Percentiles rank a stretch among this genome's conserved stretches.
These are phyloP conservation scores for Pedetes capensis DNA, from an alignment of 2,113 vertebrate genomes.

Conservation along the genomic window DNA sequence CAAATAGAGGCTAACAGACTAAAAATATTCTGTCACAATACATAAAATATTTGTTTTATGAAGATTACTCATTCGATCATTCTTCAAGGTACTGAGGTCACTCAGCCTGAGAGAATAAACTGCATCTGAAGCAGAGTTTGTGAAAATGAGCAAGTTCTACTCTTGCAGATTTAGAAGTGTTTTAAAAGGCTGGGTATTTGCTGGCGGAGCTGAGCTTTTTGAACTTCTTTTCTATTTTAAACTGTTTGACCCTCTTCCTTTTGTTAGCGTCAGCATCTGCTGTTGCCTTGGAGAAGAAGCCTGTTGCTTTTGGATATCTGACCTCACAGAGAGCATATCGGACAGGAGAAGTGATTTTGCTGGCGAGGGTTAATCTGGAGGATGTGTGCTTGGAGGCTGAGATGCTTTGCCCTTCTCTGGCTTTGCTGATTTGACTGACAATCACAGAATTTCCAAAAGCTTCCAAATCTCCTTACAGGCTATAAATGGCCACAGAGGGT, in stretches of 20 bases:
- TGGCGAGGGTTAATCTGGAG: constrained; percentile 15
- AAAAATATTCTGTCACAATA: constrained; percentile 44
- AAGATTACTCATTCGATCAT: constrained; percentile 22
- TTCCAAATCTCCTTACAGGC: neutral
- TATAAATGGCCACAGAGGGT: neutral
- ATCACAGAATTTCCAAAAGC: neutral
- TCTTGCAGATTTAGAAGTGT: neutral
- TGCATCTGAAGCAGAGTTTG: neutral
- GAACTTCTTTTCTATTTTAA: constrained; percentile 66
- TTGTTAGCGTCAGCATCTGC: constrained; percentile 31
- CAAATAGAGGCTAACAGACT: constrained; percentile 25
- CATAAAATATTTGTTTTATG: neutral
- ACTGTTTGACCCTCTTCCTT: constrained; percentile 20
- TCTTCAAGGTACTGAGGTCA: neutral
- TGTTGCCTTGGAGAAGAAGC: constrained; percentile 59
- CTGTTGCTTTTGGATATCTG: neutral
- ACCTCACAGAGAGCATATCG: neutral
- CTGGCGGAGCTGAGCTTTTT: neutral
- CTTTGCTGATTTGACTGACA: neutral
- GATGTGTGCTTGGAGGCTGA: neutral
- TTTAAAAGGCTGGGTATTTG: constrained; percentile 15
- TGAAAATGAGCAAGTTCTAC: constrained; percentile 16
- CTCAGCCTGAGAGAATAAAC: neutral
- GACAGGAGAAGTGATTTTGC: neutral
- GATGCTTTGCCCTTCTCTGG: neutral